phyloP scores from a whole-genome alignment of 2,888 invertebrate genomes.

The Fragum sueziense region DNA sequence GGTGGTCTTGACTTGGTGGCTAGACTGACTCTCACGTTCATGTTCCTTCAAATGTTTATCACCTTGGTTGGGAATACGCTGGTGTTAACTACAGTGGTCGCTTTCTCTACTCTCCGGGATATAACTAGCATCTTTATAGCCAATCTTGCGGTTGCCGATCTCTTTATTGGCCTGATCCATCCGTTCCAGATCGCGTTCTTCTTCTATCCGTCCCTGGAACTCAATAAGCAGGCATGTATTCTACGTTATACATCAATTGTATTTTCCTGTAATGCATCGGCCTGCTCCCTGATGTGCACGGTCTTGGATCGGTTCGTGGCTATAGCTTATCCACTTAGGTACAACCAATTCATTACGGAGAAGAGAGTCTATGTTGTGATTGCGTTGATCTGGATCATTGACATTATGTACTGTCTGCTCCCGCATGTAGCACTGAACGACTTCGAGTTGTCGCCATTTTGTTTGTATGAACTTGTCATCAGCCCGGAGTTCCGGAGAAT shows the following conservation, averaged over 20 bases:
- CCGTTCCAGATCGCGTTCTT: conserved; percentile 67
- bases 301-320: conserved; percentile 64
- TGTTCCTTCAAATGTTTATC: conserved; percentile 48
- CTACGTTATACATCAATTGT: conserved; percentile 57
- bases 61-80: conserved; percentile 63
- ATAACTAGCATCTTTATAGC: conserved; percentile 68
- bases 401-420: conserved; percentile 44
- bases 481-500: conserved; percentile 42
- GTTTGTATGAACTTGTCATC: conserved; percentile 64
- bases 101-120: conserved; percentile 59
- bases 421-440: conserved; percentile 50
- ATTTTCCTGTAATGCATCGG: conserved; percentile 62
- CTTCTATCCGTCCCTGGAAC: conserved; percentile 53
- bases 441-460: conserved; percentile 50
- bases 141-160: conserved; percentile 67
- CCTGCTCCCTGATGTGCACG: conserved; percentile 61
- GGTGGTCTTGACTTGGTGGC: background rate
- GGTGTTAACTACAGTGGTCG: conserved; percentile 58
- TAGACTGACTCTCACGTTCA: background rate
- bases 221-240: conserved; percentile 58
- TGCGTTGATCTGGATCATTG: conserved; percentile 53
- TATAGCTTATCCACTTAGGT: conserved; percentile 58
- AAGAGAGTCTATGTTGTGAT: conserved; percentile 53
- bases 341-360: conserved; percentile 79
- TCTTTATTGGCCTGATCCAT: conserved; percentile 61